phyloP scores from a whole-genome alignment of 2,797 vertebrate species.

The Enteromius treurensis region DNA sequence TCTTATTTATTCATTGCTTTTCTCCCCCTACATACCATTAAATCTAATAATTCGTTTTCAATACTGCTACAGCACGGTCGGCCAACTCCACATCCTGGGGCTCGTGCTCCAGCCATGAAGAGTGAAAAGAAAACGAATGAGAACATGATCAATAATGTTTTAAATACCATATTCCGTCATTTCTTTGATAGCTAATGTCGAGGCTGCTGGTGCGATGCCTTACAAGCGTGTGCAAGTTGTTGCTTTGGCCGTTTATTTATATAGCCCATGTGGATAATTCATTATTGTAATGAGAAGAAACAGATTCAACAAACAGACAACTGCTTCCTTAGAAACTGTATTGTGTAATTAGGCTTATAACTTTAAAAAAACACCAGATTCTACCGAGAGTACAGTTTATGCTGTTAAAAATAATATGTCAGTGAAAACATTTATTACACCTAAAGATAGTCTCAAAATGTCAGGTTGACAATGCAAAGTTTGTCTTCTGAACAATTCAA shows the following conservation, averaged over 20 bases:
- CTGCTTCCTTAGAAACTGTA: neutral
- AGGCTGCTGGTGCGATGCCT: conserved; percentile 36
- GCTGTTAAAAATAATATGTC: conserved; percentile 5
- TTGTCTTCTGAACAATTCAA: conserved; percentile 2
- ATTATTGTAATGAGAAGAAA: neutral
- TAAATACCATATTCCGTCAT: conserved; percentile 65
- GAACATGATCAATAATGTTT: conserved; percentile 61
- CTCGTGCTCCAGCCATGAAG: conserved; percentile 51
- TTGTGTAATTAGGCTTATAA: neutral
- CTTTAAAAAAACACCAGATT: neutral
- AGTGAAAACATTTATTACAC: conserved; percentile 23
- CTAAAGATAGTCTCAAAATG: neutral
- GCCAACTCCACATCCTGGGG: conserved; percentile 59
- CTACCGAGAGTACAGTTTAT: neutral
- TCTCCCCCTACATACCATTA: conserved; percentile 74
- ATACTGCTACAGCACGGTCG: conserved; percentile 56
- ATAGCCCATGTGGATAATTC: neutral
- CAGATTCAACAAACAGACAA: neutral
- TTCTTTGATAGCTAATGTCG: conserved; percentile 60
- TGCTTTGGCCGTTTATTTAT: conserved; percentile 52
- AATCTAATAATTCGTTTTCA: conserved; percentile 76
- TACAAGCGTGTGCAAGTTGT: conserved; percentile 47
- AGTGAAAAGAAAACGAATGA: conserved; percentile 55
- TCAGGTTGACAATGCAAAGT: neutral
- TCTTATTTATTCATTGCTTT: conserved; percentile 83